Percentiles rank a stretch among this genome's conserved stretches.
phyloP scores from a whole-genome alignment of 2,797 vertebrate species.

The Danio choprae region DNA sequence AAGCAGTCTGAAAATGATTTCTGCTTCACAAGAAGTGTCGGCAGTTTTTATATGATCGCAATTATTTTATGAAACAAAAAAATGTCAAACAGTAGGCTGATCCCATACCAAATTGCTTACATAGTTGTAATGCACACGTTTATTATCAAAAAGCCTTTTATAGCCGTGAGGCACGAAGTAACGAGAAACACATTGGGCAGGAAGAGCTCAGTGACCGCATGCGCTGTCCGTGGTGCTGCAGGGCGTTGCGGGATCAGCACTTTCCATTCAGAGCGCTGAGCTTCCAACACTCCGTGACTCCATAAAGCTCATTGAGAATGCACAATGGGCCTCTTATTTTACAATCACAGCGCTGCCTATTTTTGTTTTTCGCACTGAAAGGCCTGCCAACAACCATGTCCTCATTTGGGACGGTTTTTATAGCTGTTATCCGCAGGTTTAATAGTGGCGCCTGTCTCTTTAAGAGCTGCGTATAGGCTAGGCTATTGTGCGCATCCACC shows the following conservation, averaged over 20 bases:
- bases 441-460: slow-evolving; percentile 45
- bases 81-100: neutral
- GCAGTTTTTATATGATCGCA: slow-evolving; percentile 37
- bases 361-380: slow-evolving; percentile 3
- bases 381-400: neutral
- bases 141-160: slow-evolving; percentile 1
- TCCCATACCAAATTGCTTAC: neutral
- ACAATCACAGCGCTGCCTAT: neutral
- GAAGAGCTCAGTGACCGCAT: neutral
- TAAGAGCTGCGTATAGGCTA: slow-evolving; percentile 44
- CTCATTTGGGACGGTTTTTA: neutral
- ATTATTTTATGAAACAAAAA: slow-evolving; percentile 9
- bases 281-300: slow-evolving; percentile 7
- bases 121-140: neutral
- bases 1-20: too few species aligned
- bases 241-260: slow-evolving; percentile 52
- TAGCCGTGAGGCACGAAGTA: neutral
- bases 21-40: neutral
- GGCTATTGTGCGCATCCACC: neutral
- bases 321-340: slow-evolving; percentile 27
- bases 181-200: neutral
- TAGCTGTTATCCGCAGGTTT: neutral
- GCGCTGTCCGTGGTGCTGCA: slow-evolving; percentile 81
- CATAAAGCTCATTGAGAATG: neutral
- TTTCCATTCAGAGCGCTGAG: slow-evolving; percentile 40